Evolutionary conservation across 2,888 invertebrate genomes (phyloP).

Genomic region (Eumacrocentrus americanus): DNA sequence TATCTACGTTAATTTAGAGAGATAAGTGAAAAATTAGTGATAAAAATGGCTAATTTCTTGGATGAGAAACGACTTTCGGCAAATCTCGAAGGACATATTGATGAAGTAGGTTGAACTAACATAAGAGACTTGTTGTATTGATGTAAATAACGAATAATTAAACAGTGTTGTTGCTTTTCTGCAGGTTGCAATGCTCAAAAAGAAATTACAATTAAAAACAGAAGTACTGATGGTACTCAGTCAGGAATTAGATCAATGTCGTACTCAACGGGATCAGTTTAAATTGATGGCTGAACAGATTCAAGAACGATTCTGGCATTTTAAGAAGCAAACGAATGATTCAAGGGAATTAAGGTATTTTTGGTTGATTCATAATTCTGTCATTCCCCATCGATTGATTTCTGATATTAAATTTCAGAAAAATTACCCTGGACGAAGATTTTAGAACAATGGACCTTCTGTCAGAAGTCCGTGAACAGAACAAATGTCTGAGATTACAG

Average conservation of each 20-base stretch:
- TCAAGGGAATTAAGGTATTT: constrained; percentile 41
- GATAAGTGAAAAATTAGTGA: too few relatives aligned
- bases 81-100: neutral
- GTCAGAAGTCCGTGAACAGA: constrained; percentile 63
- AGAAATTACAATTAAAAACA: constrained; percentile 79
- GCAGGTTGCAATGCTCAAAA: constrained; percentile 40
- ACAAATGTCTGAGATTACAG: constrained; percentile 66
- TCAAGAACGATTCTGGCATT: constrained; percentile 64
- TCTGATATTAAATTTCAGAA: neutral
- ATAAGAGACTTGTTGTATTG: neutral
- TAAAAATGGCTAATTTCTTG: neutral
- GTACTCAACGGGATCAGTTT: constrained; percentile 80
- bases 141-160: too few relatives aligned
- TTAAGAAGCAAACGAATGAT: constrained; percentile 58
- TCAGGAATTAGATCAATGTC: constrained; percentile 78
- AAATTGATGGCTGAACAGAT: constrained; percentile 82
- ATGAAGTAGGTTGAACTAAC: constrained; percentile 12
- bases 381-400: neutral
- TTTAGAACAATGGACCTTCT: constrained; percentile 48
- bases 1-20: too few relatives aligned
- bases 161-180: too few relatives aligned
- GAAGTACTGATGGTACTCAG: constrained; percentile 82
- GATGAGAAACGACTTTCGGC: neutral
- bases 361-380: neutral
- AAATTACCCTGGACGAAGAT: constrained; percentile 40